Evolutionary conservation across 53 echinoderm and acorn worm genomes (phyloP).

Genomic region (Luidia sarsii): DNA sequence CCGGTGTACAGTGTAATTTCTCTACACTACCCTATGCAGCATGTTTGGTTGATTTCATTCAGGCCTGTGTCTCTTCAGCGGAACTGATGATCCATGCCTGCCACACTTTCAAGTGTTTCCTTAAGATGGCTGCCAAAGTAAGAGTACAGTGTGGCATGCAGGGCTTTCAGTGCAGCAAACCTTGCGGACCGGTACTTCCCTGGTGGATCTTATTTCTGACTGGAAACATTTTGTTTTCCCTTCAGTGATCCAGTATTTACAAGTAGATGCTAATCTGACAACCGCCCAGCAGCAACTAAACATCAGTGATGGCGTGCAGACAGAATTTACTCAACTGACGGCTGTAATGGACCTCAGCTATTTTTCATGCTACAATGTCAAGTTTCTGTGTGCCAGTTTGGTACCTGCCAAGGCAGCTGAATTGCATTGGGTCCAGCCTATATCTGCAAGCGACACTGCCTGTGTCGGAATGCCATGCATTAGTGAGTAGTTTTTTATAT

Average conservation of each 20-base stretch:
- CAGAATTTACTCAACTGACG: constrained; percentile 3
- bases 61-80: too few species aligned
- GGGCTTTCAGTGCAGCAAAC: background rate
- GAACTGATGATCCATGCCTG: background rate
- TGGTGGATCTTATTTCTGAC: too few species aligned
- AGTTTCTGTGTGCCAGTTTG: constrained; percentile 38
- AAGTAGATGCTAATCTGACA: constrained; percentile 10
- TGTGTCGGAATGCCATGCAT: constrained; percentile 38
- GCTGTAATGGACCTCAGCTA: constrained; percentile 22
- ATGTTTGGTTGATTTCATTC: too few species aligned
- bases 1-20: too few species aligned
- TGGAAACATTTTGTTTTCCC: background rate
- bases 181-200: background rate
- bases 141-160: background rate
- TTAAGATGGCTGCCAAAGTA: too few species aligned
- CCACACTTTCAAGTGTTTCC: too few species aligned
- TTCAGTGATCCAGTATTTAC: background rate
- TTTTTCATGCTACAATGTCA: constrained; percentile 34
- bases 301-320: constrained; percentile 26
- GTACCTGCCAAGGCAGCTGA: constrained; percentile 38
- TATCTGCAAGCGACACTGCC: constrained; percentile 18
- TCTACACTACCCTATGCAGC: too few species aligned
- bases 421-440: constrained; percentile 35
- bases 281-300: constrained; percentile 25
- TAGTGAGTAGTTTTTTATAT: constrained; percentile 47